Conservation (phyloP, 2,888 invertebrate genomes). For the Fragum fragum region DNA sequence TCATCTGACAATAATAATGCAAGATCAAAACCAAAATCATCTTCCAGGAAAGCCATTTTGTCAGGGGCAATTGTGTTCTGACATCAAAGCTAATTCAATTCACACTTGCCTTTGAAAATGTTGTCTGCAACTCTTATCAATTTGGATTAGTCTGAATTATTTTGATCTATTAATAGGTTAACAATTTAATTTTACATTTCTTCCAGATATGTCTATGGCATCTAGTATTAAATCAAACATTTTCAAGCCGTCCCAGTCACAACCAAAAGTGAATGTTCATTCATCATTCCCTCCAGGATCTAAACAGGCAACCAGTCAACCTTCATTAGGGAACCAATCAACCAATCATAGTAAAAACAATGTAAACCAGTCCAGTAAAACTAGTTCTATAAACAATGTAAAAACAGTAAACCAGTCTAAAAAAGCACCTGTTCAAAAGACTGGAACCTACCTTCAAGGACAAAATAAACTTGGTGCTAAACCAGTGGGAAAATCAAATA, state of each 20-base stretch:
- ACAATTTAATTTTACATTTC: too few species aligned
- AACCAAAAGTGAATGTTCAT: constrained; percentile 60
- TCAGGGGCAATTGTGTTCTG: too few species aligned
- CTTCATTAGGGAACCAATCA: constrained; percentile 25
- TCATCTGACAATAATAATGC: too few species aligned
- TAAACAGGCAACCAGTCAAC: constrained; percentile 22
- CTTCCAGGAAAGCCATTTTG: too few species aligned
- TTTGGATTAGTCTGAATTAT: too few species aligned
- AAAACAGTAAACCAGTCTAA: constrained; percentile 57
- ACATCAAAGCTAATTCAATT: too few species aligned
- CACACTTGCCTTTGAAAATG: too few species aligned
- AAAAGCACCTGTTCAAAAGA: constrained; percentile 26
- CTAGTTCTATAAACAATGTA: constrained; percentile 24
- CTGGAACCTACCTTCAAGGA: constrained; percentile 33
- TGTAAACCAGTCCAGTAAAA: constrained; percentile 61
- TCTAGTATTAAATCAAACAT: constrained; percentile 47
- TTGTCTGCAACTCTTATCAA: too few species aligned
- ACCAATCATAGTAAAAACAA: constrained; percentile 45
- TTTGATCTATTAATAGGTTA: too few species aligned
- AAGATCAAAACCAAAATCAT: too few species aligned
- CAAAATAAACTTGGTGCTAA: constrained; percentile 46
- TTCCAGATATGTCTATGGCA: constrained; percentile 42
- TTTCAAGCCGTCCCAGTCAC: constrained; percentile 56
- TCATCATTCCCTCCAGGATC: constrained; percentile 54
- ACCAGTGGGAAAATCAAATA: constrained; percentile 15